These are phyloP conservation scores for Zele albiditarsus DNA, from an alignment of 2,888 invertebrate species.

Conservation along the genomic window DNA sequence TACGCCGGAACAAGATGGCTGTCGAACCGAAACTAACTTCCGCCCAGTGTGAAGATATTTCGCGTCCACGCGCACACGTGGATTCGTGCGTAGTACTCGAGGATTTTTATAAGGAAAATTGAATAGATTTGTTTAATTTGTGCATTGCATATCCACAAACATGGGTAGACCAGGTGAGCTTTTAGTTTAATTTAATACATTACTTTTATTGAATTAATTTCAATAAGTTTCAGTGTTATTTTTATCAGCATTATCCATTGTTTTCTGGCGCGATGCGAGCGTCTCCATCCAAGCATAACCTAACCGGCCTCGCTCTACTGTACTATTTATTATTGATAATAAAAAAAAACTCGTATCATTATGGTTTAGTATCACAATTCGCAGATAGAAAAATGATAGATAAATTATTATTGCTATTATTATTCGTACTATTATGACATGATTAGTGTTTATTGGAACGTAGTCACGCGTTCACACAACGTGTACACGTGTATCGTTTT, in stretches of 20 bases:
- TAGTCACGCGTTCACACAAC: background rate
- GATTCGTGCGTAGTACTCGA: too few species aligned
- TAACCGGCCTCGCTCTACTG: background rate
- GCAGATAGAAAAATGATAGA: background rate
- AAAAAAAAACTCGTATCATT: background rate
- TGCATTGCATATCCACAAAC: conserved; percentile 2
- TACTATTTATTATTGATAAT: conserved; percentile 28
- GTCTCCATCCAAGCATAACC: background rate
- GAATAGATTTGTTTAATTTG: background rate
- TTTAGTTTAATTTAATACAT: conserved; percentile 9
- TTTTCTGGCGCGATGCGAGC: background rate
- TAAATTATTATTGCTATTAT: background rate
- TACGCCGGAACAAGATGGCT: background rate
- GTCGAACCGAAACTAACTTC: background rate
- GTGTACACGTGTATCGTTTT: background rate
- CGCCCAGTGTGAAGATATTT: background rate
- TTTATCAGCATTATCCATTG: background rate
- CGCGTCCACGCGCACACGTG: background rate
- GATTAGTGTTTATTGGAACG: background rate
- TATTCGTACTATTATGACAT: background rate
- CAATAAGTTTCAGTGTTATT: background rate
- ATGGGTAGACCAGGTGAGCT: conserved; percentile 74
- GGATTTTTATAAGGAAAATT: background rate
- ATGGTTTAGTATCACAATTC: background rate
- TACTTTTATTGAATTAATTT: background rate